phyloP scores from a whole-genome alignment of 2,113 vertebrate species.

The Lontra canadensis region DNA sequence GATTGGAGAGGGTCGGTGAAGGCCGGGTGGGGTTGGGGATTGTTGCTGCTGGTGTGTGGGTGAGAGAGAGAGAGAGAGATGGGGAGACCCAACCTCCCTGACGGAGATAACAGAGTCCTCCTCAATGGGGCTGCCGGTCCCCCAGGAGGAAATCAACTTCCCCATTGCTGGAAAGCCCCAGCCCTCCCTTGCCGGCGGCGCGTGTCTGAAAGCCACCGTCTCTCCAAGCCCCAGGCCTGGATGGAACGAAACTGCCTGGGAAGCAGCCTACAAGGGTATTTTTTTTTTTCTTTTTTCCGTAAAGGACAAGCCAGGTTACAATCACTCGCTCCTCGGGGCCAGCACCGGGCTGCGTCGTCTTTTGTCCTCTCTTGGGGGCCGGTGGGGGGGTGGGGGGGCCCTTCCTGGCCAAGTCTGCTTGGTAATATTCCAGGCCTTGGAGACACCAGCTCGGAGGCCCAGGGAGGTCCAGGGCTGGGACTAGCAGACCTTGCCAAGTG shows the following conservation, averaged over 20 bases:
- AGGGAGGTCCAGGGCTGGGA: neutral
- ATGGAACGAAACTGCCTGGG: neutral
- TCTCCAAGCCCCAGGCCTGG: neutral
- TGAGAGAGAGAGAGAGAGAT: neutral
- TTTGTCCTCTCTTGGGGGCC: neutral
- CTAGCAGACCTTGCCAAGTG: rapidly evolving
- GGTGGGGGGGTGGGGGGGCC: too few species aligned
- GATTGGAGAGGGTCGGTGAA: rapidly evolving
- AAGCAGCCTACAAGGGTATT: neutral
- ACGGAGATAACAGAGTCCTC: rapidly evolving
- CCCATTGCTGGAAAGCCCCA: rapidly evolving
- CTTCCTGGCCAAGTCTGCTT: neutral
- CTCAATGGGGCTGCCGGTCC: neutral
- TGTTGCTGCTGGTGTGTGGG: neutral
- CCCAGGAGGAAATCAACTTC: neutral
- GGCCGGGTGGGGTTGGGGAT: neutral
- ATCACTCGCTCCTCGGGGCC: slow-evolving; percentile 44
- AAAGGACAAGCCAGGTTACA: slow-evolving; percentile 59
- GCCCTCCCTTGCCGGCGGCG: neutral
- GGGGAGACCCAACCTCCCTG: neutral
- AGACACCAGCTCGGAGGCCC: neutral
- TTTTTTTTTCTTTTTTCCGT: neutral
- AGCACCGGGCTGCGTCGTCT: slow-evolving; percentile 44
- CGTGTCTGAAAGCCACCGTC: neutral
- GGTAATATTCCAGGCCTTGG: neutral